Percentiles rank a stretch among this genome's conserved stretches.
These are phyloP conservation scores for Sebastes hopkinsi DNA, from an alignment of 2,797 vertebrate species.

Conservation along the genomic window DNA sequence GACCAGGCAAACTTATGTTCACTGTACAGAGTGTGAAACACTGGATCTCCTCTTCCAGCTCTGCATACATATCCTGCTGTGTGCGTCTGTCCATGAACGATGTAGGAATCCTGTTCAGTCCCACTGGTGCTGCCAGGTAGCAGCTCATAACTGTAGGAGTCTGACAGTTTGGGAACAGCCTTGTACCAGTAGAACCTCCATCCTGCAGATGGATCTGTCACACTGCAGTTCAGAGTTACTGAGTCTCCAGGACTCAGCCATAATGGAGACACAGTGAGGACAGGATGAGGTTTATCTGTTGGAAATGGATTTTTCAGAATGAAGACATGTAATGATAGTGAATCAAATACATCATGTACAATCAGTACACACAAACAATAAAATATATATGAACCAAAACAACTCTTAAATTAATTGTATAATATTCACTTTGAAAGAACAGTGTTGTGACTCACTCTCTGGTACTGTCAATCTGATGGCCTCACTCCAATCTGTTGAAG, in stretches of 20 bases:
- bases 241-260: conserved; percentile 55
- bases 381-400: no score
- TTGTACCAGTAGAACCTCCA: conserved; percentile 62
- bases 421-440: no score
- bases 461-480: no score
- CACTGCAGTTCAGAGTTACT: conserved; percentile 30
- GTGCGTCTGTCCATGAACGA: conserved; percentile 15
- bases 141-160: not conserved
- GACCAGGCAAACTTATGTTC: not conserved
- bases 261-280: conserved; percentile 42
- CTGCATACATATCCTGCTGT: conserved; percentile 43
- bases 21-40: not conserved
- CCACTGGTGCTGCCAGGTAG: conserved; percentile 19
- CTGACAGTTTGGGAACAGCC: not conserved
- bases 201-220: conserved; percentile 21
- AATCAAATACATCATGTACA: no score
- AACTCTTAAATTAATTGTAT: no score
- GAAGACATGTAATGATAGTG: no score
- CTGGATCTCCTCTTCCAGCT: not conserved
- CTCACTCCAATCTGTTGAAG: no score
- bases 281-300: not conserved
- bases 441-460: no score
- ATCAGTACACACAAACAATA: no score
- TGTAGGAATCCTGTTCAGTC: conserved; percentile 29
- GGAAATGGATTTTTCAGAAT: not conserved